Evolutionary conservation across 2,113 vertebrate species (phyloP).

Genomic region (Natator depressus): DNA sequence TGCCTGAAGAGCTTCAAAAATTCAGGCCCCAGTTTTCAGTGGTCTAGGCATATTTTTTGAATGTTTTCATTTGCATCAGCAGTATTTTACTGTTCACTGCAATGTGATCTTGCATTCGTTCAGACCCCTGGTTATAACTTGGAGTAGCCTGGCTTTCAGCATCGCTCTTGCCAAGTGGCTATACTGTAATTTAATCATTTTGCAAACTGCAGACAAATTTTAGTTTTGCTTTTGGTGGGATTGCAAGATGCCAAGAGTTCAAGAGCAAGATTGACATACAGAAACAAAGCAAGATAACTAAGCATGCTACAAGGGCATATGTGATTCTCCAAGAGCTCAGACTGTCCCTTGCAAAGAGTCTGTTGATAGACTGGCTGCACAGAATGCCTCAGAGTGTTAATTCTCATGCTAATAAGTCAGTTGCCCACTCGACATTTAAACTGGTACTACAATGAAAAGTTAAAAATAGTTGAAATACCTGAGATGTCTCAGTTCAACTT

Average conservation of each 20-base stretch:
- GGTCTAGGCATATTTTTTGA: not conserved
- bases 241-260: not conserved
- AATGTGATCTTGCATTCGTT: not conserved
- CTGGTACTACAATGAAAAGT: not conserved
- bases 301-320: not conserved
- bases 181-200: not conserved
- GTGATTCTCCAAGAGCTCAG: not conserved
- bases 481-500: not conserved
- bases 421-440: not conserved
- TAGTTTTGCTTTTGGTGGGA: not conserved
- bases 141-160: not conserved
- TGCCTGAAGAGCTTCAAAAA: not conserved
- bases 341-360: not conserved
- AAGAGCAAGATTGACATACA: not conserved
- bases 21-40: not conserved
- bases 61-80: not conserved
- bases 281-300: not conserved
- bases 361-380: not conserved
- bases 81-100: not conserved
- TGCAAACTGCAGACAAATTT: not conserved
- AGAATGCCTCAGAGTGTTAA: not conserved
- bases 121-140: not conserved
- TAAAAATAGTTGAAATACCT: not conserved
- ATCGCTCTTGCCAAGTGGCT: not conserved
- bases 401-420: not conserved